Conservation (phyloP, 64 coral and sea anemone species). For the Pocillopora damicornis region DNA sequence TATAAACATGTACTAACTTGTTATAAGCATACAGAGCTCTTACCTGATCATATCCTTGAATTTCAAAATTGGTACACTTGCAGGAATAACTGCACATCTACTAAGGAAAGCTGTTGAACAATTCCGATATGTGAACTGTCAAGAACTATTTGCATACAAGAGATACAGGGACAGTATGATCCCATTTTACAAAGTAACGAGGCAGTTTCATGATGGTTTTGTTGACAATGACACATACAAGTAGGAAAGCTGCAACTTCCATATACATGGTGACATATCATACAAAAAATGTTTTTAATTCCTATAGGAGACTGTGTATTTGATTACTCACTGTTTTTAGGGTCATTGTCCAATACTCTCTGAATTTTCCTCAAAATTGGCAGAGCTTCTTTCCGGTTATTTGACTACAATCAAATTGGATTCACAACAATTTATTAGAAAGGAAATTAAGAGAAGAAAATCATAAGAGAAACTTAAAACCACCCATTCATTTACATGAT, state of each 20-base stretch:
- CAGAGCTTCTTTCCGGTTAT: background rate
- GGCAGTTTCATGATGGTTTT: no score
- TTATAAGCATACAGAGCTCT: background rate
- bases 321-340: background rate
- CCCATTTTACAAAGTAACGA: no score
- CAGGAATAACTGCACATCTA: conserved; percentile 59
- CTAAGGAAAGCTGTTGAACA: conserved; percentile 54
- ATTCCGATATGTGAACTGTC: background rate
- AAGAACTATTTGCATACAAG: no score
- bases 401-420: background rate
- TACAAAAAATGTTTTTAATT: no score
- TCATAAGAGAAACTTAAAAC: background rate
- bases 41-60: conserved; percentile 71
- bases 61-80: conserved; percentile 76
- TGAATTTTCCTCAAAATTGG: background rate
- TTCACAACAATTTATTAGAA: background rate
- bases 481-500: background rate
- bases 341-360: background rate
- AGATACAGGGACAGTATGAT: no score
- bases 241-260: no score
- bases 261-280: no score
- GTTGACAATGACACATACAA: no score
- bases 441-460: background rate
- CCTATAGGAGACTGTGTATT: no score
- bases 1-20: no score